Evolutionary conservation across 1,140 invertebrate genomes (phyloP).

Genomic region (Ceratina japonica): DNA sequence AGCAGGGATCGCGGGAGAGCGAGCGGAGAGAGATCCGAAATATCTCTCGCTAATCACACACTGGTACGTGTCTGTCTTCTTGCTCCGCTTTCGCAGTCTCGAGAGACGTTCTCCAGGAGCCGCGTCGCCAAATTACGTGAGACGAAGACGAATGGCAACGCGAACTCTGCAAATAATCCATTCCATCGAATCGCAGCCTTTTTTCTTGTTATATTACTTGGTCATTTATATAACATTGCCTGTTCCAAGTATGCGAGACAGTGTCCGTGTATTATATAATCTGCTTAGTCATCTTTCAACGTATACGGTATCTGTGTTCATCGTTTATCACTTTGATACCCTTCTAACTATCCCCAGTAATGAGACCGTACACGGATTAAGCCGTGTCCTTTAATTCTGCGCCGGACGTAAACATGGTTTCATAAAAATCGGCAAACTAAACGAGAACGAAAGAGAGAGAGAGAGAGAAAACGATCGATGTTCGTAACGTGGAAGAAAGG

Average conservation of each 20-base stretch:
- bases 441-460: no score
- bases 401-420: neutral
- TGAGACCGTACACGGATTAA: no score
- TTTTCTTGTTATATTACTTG: no score
- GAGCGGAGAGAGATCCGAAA: neutral
- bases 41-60: constrained; percentile 30
- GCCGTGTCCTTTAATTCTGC: neutral
- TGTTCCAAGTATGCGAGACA: no score
- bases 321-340: neutral
- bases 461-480: constrained; percentile 2
- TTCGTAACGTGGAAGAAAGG: neutral
- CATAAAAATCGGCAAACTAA: constrained; percentile 7
- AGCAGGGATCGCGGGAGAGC: constrained; percentile 24
- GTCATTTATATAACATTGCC: no score
- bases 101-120: neutral
- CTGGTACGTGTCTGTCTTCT: neutral
- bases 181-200: no score
- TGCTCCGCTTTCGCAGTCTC: neutral
- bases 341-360: neutral
- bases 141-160: no score
- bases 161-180: no score
- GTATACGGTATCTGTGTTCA: neutral
- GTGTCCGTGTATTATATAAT: neutral
- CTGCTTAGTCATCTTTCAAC: neutral
- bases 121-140: neutral